Evolutionary conservation across 2,113 vertebrate species (phyloP).

Genomic region (Brachypteracias leptosomus): DNA sequence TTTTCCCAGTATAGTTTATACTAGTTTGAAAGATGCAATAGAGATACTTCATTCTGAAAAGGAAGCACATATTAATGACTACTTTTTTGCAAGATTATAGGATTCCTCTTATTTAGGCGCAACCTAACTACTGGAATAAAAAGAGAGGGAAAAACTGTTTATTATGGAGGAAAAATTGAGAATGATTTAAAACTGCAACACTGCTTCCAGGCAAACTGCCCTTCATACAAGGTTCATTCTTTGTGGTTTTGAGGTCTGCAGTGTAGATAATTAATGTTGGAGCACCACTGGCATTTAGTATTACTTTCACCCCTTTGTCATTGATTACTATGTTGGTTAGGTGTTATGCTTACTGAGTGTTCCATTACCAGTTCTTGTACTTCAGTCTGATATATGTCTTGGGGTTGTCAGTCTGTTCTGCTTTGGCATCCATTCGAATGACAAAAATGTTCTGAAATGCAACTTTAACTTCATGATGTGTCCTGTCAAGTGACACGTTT

Average conservation of each 20-base stretch:
- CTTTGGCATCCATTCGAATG: not conserved
- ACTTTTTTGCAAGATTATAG: not conserved
- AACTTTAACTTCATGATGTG: not conserved
- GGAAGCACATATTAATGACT: not conserved
- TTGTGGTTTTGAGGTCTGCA: not conserved
- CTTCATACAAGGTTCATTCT: not conserved
- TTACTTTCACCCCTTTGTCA: not conserved
- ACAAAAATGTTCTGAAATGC: not conserved
- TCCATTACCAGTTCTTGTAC: not conserved
- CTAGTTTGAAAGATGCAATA: not conserved
- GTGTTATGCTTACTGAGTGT: not conserved
- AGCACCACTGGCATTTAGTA: not conserved
- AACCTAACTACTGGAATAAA: not conserved
- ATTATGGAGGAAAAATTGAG: not conserved
- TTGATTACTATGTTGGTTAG: not conserved
- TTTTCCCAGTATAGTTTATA: not conserved
- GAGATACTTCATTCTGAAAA: not conserved
- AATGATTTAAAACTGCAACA: not conserved
- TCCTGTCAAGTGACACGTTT: not conserved
- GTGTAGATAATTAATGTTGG: not conserved
- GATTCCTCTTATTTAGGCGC: not conserved
- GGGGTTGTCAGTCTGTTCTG: not conserved
- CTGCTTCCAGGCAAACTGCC: not conserved
- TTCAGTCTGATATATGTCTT: not conserved
- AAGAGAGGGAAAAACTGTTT: not conserved